Base-by-base conservation (phyloP, 1,140 invertebrate species). In the Himalopsyche phryganea region DNA sequence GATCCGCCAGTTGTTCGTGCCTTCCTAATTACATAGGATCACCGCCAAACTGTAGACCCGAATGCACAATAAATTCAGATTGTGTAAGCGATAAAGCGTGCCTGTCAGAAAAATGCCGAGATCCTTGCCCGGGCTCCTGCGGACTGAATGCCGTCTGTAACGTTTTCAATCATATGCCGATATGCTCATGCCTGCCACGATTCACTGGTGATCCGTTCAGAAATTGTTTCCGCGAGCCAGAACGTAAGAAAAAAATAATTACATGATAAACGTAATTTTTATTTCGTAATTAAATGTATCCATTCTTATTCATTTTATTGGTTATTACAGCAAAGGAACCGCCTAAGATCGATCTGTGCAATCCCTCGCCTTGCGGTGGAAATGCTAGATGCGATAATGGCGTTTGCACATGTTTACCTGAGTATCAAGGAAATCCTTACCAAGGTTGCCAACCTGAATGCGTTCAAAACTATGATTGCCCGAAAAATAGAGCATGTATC, bases 321-420 rank as follows among this genome's bases (percentile, higher is more conserved):
- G 49, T 61, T 14, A 50, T 63, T 45, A 70, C 75, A 36, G 68
- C 73, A 15, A 68, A 74, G 52, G 73, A 79, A 70, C 59, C 63
- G 6, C 72, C 75, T 66, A 63, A 77, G 75, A 67, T 69, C 36
- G 77, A 86, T 65, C 84, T 82, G 14, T 90, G 88, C 65, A 72
- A 81, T 66, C 86, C 86, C 51, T 84, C 83, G 9, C 87, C 87
- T 10, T 90, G 87, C 69, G 87, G 87, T 50, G 76, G 83, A 6
- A 86, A 89, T 69, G 82, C 85, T 60, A 66, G 81, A 60, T 91
- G 87, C 69, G 71, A 80, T 36, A 77, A 83, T 46, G 83, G 83
- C n/a, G 81, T 83, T 44, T 90, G 87, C 65, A 80, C 83, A 13
- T 86, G 85, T 71, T 66, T 80, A 49, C 66, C 72, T 32, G 81